Conservation (phyloP, 1,140 invertebrate species). For the Aricia agestis region DNA sequence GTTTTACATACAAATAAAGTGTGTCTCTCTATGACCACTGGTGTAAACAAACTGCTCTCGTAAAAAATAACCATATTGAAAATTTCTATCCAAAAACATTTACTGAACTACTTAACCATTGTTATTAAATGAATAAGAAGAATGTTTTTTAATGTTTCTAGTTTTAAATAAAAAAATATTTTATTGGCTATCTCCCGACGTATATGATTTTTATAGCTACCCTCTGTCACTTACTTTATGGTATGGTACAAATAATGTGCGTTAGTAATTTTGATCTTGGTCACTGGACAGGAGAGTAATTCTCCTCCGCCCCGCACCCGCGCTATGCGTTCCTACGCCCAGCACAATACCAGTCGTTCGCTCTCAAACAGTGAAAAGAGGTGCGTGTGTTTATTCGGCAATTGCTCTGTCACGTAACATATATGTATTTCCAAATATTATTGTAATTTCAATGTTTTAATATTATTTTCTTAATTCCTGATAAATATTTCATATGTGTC, state of each 20-base stretch:
- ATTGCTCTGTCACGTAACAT: constrained; percentile 13
- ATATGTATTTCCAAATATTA: constrained; percentile 10
- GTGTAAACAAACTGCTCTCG: neutral
- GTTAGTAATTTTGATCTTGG: neutral
- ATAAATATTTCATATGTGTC: neutral
- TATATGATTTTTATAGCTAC: neutral
- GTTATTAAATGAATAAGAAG: neutral
- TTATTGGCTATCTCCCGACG: neutral
- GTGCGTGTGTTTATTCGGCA: constrained; percentile 18
- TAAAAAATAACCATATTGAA: neutral
- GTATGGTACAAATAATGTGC: neutral
- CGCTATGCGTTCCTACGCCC: neutral
- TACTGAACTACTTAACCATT: neutral
- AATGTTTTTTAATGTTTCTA: neutral
- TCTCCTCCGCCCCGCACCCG: neutral
- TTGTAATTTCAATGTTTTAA: constrained; percentile 7
- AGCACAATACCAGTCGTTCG: neutral
- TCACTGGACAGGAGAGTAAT: neutral
- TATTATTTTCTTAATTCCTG: neutral
- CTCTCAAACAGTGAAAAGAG: neutral
- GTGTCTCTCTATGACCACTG: neutral
- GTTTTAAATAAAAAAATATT: neutral
- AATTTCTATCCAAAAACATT: neutral
- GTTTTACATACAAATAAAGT: constrained; percentile 4
- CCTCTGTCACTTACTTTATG: neutral